Evolutionary conservation across 2,113 vertebrate genomes (phyloP).

Genomic region (Girardinichthys multiradiatus): DNA sequence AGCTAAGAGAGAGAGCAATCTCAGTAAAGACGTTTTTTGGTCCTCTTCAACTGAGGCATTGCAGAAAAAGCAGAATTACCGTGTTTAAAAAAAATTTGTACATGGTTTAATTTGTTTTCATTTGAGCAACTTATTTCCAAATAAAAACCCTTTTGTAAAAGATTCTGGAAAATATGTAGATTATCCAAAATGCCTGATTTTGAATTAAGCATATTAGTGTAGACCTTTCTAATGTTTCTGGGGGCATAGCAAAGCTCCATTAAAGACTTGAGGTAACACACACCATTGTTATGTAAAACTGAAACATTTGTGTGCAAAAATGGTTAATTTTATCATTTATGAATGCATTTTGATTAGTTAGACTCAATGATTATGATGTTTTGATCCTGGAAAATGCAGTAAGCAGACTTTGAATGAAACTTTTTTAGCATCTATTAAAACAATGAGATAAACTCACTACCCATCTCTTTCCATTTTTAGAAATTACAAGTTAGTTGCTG

Average conservation of each 20-base stretch:
- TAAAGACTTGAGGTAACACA: neutral
- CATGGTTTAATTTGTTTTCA: neutral
- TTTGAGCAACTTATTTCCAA: neutral
- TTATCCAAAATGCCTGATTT: neutral
- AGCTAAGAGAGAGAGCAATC: neutral
- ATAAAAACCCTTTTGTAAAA: neutral
- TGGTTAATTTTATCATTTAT: no score
- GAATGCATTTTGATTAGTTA: no score
- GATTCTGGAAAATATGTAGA: constrained; percentile 9
- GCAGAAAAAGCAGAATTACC: neutral
- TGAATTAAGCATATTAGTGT: neutral
- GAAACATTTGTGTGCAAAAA: neutral
- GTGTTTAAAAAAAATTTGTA: neutral
- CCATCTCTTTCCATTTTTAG: no score
- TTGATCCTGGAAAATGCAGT: no score
- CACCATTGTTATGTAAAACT: neutral
- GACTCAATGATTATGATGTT: no score
- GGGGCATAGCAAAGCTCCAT: neutral
- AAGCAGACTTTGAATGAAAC: no score
- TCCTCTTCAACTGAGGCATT: neutral
- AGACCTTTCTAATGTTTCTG: neutral
- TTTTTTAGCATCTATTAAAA: no score
- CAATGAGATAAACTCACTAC: no score
- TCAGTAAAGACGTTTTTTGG: neutral
- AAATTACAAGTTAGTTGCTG: no score